Evolutionary conservation across 2,113 vertebrate genomes (phyloP).

Genomic region (Cisticola juncidis): DNA sequence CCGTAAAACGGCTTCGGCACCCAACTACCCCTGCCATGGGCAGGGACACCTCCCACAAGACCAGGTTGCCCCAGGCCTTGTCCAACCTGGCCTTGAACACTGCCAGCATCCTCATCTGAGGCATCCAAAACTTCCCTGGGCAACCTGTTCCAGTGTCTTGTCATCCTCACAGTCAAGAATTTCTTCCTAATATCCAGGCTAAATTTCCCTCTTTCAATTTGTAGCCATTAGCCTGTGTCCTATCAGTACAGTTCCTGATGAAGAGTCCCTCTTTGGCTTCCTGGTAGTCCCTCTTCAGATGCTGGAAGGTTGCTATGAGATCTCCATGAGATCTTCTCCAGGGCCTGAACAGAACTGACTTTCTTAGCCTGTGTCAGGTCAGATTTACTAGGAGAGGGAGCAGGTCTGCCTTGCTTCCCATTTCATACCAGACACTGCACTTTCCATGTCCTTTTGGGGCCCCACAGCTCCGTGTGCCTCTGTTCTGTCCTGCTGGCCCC

Average conservation of each 20-base stretch:
- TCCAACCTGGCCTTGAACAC: neutral
- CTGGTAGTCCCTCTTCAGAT: neutral
- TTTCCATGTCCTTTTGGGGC: fast-evolving
- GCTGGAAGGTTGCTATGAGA: neutral
- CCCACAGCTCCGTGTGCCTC: fast-evolving
- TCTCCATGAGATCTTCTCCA: neutral
- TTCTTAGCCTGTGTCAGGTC: neutral
- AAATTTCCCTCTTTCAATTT: neutral
- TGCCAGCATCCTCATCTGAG: neutral
- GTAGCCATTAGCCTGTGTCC: neutral
- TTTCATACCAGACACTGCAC: neutral
- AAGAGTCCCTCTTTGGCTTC: neutral
- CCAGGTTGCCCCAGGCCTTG: neutral
- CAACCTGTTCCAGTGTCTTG: neutral
- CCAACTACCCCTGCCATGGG: neutral
- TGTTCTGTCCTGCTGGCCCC: neutral
- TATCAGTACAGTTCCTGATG: neutral
- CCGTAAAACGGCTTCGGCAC: too few relatives aligned
- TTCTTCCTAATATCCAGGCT: neutral
- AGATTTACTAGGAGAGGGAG: neutral
- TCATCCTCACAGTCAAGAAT: neutral
- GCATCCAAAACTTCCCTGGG: neutral
- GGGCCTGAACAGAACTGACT: neutral
- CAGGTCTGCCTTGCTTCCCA: fast-evolving
- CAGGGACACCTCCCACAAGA: neutral